Evolutionary conservation across 2,888 invertebrate species (phyloP).

Genomic region (Candidula unifasciata): DNA sequence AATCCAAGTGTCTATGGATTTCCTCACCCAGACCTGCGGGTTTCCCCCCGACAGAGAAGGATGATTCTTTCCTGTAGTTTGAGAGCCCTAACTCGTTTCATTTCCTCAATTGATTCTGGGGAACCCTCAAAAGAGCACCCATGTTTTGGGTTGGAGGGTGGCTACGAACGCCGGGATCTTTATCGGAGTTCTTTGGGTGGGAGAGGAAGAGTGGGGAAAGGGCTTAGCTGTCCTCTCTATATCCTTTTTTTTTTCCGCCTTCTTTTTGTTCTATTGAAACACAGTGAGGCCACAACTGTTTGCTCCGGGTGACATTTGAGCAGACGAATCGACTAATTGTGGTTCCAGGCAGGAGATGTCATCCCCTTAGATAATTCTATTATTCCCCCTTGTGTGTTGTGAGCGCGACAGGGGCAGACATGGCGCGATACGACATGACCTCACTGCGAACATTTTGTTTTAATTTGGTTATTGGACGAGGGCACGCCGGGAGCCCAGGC

Average conservation of each 20-base stretch:
- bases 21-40: not conserved
- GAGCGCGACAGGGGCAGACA: constrained; percentile 3
- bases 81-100: constrained; percentile 11
- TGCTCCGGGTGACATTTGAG: constrained; percentile 33
- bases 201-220: not conserved
- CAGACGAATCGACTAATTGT: constrained; percentile 40
- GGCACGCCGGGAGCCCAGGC: not conserved
- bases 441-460: constrained; percentile 33
- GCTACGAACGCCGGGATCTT: not conserved
- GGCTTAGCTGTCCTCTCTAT: not conserved
- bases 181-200: not conserved
- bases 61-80: not conserved
- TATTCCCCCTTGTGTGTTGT: constrained; percentile 35
- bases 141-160: constrained; percentile 20
- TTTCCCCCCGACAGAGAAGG: not conserved
- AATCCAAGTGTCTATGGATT: not conserved
- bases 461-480: constrained; percentile 29
- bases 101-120: constrained; percentile 16
- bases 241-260: not conserved
- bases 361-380: constrained; percentile 32
- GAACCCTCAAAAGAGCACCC: constrained; percentile 28
- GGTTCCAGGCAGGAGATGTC: constrained; percentile 28
- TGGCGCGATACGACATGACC: constrained; percentile 14
- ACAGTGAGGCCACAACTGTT: constrained; percentile 29
- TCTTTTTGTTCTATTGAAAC: constrained; percentile 9